These are phyloP conservation scores for Heterohyrax brucei DNA, from an alignment of 2,797 vertebrate species.

Conservation along the genomic window DNA sequence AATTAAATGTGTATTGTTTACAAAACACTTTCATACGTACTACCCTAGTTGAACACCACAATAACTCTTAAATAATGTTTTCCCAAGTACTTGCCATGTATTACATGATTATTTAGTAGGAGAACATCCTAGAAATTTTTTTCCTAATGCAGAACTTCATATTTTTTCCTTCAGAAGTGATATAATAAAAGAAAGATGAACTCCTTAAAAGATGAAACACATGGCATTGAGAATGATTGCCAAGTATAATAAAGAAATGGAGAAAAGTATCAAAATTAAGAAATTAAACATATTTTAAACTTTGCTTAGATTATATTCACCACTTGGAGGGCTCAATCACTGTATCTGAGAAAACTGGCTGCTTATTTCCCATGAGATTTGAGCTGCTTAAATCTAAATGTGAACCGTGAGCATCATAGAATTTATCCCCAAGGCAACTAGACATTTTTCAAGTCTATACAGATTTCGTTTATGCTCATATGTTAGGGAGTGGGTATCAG, in stretches of 20 bases:
- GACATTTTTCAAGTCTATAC: conserved; percentile 27
- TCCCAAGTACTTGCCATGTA: not conserved
- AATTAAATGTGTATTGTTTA: conserved; percentile 36
- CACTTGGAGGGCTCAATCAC: not conserved
- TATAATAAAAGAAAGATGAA: conserved; percentile 48
- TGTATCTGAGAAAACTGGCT: conserved; percentile 54
- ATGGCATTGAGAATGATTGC: conserved; percentile 10
- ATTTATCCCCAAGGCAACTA: not conserved
- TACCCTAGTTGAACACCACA: conserved; percentile 8
- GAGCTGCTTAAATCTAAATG: conserved; percentile 22
- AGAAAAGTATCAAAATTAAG: conserved; percentile 25
- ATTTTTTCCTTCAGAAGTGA: conserved; percentile 41
- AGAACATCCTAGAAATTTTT: not conserved
- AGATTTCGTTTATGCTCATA: not conserved
- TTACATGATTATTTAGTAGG: not conserved
- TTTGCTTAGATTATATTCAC: conserved; percentile 45
- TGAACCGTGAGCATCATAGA: not conserved
- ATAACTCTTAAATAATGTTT: conserved; percentile 34
- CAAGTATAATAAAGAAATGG: conserved; percentile 59
- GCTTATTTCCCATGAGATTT: conserved; percentile 43
- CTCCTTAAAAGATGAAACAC: conserved; percentile 31
- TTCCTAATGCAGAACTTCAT: not conserved
- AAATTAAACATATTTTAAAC: conserved; percentile 52
- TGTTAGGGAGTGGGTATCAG: not conserved
- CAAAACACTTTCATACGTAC: conserved; percentile 36